phyloP scores from a whole-genome alignment of 37 sponge, comb jelly and placozoan species.

The Theonella swinhoei region DNA sequence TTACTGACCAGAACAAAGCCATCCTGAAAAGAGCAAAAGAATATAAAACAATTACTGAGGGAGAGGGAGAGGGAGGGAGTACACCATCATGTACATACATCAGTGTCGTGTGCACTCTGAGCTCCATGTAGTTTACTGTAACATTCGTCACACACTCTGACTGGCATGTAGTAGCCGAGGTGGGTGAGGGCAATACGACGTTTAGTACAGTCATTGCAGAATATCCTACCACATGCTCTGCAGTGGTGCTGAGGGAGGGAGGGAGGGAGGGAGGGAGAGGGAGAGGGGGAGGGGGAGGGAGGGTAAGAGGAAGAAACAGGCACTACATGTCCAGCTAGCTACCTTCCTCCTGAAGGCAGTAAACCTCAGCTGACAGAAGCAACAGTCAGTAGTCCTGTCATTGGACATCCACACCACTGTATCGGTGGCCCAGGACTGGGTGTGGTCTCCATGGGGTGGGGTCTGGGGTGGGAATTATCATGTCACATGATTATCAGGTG shows the following conservation, averaged over 20 bases:
- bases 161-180: slow-evolving; percentile 72
- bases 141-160: slow-evolving; percentile 71
- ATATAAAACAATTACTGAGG: not conserved
- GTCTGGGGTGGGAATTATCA: not conserved
- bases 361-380: slow-evolving; percentile 81
- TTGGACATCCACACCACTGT: slow-evolving; percentile 95
- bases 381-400: slow-evolving; percentile 70
- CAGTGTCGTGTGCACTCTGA: slow-evolving; percentile 22
- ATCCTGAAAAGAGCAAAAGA: slow-evolving; percentile 17
- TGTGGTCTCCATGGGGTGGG: not conserved
- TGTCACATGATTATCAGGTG: not conserved
- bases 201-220: slow-evolving; percentile 89
- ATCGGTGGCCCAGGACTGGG: slow-evolving; percentile 31
- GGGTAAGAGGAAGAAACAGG: not conserved
- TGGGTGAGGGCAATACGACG: slow-evolving; percentile 57
- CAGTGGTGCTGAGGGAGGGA: not conserved
- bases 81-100: slow-evolving; percentile 3
- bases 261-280: not conserved
- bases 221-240: slow-evolving; percentile 88
- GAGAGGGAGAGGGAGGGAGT: not conserved
- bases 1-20: slow-evolving; percentile 17
- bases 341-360: slow-evolving; percentile 61
- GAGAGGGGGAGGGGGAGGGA: not conserved
- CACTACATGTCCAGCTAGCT: not conserved
- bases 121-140: slow-evolving; percentile 42